Conservation (phyloP, 2,797 vertebrate species). For the Otolemur crassicaudatus region DNA sequence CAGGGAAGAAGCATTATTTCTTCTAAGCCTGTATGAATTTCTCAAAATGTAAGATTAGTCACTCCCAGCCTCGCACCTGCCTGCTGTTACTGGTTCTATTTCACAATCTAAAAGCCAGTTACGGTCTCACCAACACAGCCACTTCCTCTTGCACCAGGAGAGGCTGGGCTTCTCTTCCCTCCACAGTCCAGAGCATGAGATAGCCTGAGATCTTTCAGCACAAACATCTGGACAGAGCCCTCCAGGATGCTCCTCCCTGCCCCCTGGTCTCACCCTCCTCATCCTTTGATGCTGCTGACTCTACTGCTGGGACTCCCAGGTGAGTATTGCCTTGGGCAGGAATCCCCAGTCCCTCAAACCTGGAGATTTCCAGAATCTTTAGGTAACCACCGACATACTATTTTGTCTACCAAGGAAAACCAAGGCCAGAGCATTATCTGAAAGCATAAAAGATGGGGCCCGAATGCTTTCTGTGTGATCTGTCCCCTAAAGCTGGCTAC, state of each 20-base stretch:
- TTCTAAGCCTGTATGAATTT: not conserved
- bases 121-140: fast-evolving
- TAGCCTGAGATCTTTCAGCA: not conserved
- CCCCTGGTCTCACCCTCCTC: not conserved
- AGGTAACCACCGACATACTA: not conserved
- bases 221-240: not conserved
- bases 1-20: not conserved
- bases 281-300: not conserved
- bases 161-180: too few relatives aligned
- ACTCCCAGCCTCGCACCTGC: fast-evolving
- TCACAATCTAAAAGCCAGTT: not conserved
- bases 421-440: not conserved
- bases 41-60: not conserved
- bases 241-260: not conserved
- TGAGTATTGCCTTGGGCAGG: not conserved
- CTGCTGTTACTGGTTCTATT: not conserved
- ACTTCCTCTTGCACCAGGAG: not conserved
- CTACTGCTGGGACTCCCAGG: not conserved
- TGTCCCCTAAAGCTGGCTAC: not conserved
- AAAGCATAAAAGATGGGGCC: not conserved
- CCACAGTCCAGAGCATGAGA: too few relatives aligned
- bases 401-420: not conserved
- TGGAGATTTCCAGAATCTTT: not conserved
- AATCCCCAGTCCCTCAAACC: too few relatives aligned
- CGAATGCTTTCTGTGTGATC: not conserved